Evolutionary conservation across 23 tunicate genomes (phyloP), one percentile per base, ranked within the genome.

Genomic region (Oikopleura dioica): DNA sequence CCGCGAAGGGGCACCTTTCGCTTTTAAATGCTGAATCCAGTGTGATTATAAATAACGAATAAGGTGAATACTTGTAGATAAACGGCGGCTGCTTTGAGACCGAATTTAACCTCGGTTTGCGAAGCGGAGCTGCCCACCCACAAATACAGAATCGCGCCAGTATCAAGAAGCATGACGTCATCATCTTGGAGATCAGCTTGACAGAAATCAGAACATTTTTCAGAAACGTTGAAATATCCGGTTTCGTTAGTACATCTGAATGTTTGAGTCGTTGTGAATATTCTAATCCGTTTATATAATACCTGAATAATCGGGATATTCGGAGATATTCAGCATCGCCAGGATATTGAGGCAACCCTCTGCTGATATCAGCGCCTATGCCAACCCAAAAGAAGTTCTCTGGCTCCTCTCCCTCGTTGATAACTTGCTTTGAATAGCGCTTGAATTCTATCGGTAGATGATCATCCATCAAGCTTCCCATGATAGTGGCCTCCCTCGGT

Each of bases 311-410:
- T 24, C 98, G 78, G 5, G 94, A 78, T 36, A 80, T 81, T 0
- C 59, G 87, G 44, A 86, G 55, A 50, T 76, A 92, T n/a, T 81
- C 82, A 0, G 98, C 98, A 32, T 86, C 94, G 36, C 86, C 79
- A 1, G 80, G 83, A 80, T 92, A 92, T 16, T 63, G 68, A 0
- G 69, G 82, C 16, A 63, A 12, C 26, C 72, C 72, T 12, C 5
- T 12, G 16, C 33, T 24, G 2, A 63, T 4, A 68, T 78, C 83
- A 0, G 79, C 28, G 33, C 98, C 98, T 0, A 92, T 75, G 0
- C 94, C 98, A 4, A 92, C 83, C 98, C 98, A 92, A 69, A 92
- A 92, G 84, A 92, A 92, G 76, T 92, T 92, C 68, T 92, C 98
- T 33, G 98, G 98, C 68, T 92, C 98, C 76, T 92, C 98, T 1